Conservation (phyloP, 92 coral and sea anemone species). For the Palythoa caribaeorum region DNA sequence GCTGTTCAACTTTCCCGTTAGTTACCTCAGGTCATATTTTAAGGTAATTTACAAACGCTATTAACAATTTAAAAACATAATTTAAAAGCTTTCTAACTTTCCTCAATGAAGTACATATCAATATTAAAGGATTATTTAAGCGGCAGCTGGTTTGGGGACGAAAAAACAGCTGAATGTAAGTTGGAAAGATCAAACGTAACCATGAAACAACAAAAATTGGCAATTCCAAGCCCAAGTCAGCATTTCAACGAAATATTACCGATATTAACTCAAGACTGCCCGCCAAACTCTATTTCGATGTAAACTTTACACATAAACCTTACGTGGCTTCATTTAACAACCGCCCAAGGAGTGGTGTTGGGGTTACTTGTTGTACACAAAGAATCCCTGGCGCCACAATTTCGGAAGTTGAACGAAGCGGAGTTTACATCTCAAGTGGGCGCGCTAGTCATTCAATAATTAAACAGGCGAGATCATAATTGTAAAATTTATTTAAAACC, state of each 20-base stretch:
- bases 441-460: not conserved
- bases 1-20: not conserved
- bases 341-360: not conserved
- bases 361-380: not conserved
- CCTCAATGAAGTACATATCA: not conserved
- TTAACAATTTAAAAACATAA: slow-evolving; percentile 27
- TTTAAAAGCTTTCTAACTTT: slow-evolving; percentile 43
- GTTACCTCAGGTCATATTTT: slow-evolving; percentile 30
- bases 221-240: too few relatives aligned
- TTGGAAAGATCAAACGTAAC: not conserved
- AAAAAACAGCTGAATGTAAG: slow-evolving; percentile 1
- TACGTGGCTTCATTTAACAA: not conserved
- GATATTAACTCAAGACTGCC: not conserved
- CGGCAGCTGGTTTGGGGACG: slow-evolving; percentile 14
- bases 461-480: not conserved
- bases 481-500: not conserved
- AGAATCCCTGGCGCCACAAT: slow-evolving; percentile 11
- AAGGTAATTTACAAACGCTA: not conserved
- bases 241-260: not conserved
- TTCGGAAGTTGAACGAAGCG: slow-evolving; percentile 18
- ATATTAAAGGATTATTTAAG: slow-evolving; percentile 17
- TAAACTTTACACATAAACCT: not conserved
- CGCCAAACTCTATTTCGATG: not conserved
- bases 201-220: not conserved
- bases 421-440: slow-evolving; percentile 25